phyloP scores from a whole-genome alignment of 2,888 invertebrate genomes.

The Hirtodrosophila trivittata region DNA sequence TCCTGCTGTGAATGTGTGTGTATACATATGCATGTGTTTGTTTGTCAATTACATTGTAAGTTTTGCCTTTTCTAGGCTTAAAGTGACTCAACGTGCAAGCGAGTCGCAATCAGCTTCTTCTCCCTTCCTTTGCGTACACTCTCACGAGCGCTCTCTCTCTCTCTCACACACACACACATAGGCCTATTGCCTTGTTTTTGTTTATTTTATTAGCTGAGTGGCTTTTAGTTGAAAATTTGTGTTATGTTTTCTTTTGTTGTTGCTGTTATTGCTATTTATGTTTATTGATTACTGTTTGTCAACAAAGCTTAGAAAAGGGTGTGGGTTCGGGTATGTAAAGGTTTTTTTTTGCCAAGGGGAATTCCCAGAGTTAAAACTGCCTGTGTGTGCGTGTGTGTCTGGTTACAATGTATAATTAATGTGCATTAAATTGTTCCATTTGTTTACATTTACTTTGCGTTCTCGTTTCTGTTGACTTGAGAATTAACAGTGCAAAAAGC shows the following conservation, averaged over 20 bases:
- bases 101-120: not conserved
- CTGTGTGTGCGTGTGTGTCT: too few relatives aligned
- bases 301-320: not conserved
- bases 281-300: slow-evolving; percentile 59
- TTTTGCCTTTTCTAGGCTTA: slow-evolving; percentile 12
- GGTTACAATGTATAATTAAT: slow-evolving; percentile 36
- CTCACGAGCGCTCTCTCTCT: not conserved
- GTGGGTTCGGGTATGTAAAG: not conserved
- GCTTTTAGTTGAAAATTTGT: slow-evolving; percentile 58
- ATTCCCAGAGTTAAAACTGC: slow-evolving; percentile 9
- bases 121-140: not conserved
- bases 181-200: slow-evolving; percentile 53
- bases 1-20: slow-evolving; percentile 36
- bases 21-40: slow-evolving; percentile 23
- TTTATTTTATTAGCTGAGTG: slow-evolving; percentile 71
- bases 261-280: slow-evolving; percentile 45
- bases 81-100: slow-evolving; percentile 34
- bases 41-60: slow-evolving; percentile 62
- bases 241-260: slow-evolving; percentile 35
- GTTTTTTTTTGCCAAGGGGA: slow-evolving; percentile 21
- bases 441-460: slow-evolving; percentile 29
- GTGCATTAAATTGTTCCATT: slow-evolving; percentile 19
- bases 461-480: not conserved
- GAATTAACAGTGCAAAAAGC: slow-evolving; percentile 2
- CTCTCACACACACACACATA: not conserved